Conservation (phyloP, 2,888 invertebrate species). For the Elmis aenea region DNA sequence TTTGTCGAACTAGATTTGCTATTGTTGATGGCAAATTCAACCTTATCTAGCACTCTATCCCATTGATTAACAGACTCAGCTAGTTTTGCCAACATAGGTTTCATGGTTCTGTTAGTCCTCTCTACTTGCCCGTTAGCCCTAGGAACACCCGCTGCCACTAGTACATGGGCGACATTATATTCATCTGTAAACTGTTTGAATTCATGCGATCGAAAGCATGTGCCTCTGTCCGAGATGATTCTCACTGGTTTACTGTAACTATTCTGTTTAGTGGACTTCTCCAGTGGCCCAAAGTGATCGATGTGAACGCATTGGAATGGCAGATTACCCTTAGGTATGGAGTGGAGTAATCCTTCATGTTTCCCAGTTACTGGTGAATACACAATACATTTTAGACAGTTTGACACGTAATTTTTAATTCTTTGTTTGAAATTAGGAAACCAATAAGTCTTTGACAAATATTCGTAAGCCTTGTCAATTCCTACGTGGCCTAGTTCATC, state of each 20-base stretch:
- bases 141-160: conserved; percentile 20
- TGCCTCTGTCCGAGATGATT: conserved; percentile 22
- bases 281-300: conserved; percentile 4
- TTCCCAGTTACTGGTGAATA: neutral
- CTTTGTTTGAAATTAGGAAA: conserved; percentile 8
- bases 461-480: conserved; percentile 7
- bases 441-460: conserved; percentile 11
- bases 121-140: conserved; percentile 25
- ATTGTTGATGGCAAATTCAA: conserved; percentile 25
- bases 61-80: conserved; percentile 8
- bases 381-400: conserved; percentile 11
- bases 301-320: conserved; percentile 7
- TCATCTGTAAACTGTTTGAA: conserved; percentile 15
- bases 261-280: too few species aligned
- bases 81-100: conserved; percentile 16
- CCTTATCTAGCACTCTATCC: conserved; percentile 20
- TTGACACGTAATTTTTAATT: conserved; percentile 12
- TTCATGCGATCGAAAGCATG: conserved; percentile 13
- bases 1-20: conserved; percentile 28
- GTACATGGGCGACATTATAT: conserved; percentile 13
- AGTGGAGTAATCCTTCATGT: conserved; percentile 2
- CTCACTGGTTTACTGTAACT: conserved; percentile 14
- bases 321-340: conserved; percentile 4
- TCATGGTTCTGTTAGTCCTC: conserved; percentile 16
- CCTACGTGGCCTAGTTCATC: conserved; percentile 18